These are phyloP conservation scores for Epicampocera succincta DNA, from an alignment of 2,888 invertebrate species.

Conservation along the genomic window DNA sequence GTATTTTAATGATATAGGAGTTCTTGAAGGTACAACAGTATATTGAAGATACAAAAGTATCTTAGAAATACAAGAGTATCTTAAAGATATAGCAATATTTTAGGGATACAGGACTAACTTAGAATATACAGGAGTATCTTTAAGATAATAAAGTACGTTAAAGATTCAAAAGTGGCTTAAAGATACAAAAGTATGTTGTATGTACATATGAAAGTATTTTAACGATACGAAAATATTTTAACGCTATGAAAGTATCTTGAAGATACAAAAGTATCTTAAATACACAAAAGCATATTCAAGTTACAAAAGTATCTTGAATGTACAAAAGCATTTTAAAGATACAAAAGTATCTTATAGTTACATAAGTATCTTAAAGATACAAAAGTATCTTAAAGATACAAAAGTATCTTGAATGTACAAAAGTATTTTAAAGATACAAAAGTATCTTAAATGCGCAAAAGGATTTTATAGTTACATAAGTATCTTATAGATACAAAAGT, in stretches of 20 bases:
- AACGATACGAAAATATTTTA: slow-evolving; percentile 21
- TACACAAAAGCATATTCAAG: not conserved
- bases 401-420: not conserved
- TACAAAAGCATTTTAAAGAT: slow-evolving; percentile 6
- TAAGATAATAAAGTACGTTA: not conserved
- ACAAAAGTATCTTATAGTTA: no score
- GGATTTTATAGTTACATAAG: not conserved
- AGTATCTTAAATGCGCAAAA: slow-evolving; percentile 2
- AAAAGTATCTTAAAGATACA: slow-evolving; percentile 2
- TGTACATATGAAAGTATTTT: not conserved
- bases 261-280: slow-evolving; percentile 2
- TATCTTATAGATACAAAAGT: slow-evolving; percentile 7
- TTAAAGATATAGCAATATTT: not conserved
- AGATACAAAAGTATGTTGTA: not conserved
- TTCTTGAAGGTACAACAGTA: not conserved
- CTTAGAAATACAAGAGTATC: not conserved
- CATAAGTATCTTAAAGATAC: not conserved
- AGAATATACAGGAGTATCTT: no score
- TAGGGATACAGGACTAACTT: no score
- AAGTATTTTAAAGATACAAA: slow-evolving; percentile 15
- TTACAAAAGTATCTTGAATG: not conserved
- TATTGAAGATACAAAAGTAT: slow-evolving; percentile 12
- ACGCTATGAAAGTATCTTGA: no score
- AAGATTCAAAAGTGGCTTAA: not conserved
- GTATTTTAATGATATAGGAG: no score